A percentile compares a stretch with the other conserved stretches of the same genome.
Conservation (phyloP, 2,113 vertebrate genomes). For the Hyperopisus bebe region DNA sequence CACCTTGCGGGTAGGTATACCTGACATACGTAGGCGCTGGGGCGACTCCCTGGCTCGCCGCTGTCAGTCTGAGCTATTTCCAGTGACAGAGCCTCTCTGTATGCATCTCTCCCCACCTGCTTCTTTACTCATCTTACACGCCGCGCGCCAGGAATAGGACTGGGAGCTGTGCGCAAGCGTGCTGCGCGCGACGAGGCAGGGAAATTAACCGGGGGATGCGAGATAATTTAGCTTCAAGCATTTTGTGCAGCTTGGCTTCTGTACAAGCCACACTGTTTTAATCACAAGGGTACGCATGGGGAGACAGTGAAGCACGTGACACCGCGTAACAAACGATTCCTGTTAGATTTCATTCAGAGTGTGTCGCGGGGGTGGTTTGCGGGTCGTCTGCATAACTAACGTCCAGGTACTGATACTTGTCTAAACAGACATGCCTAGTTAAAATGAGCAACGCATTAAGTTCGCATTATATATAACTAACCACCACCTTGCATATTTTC, state of each 20-base stretch:
- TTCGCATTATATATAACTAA: not conserved
- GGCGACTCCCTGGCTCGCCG: slow-evolving; percentile 55
- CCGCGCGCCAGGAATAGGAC: slow-evolving; percentile 57
- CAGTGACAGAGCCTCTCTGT: slow-evolving; percentile 63
- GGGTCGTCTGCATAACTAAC: not conserved
- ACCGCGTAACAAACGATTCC: not conserved
- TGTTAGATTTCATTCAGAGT: not conserved
- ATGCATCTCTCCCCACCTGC: slow-evolving; percentile 65
- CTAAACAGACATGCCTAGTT: not conserved
- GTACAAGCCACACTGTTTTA: not conserved
- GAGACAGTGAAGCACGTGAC: not conserved
- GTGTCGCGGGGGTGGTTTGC: not conserved
- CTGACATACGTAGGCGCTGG: slow-evolving; percentile 69
- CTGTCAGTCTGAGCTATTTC: slow-evolving; percentile 68
- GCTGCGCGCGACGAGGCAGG: slow-evolving; percentile 49
- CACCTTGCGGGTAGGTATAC: slow-evolving; percentile 64
- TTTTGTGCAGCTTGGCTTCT: slow-evolving; percentile 6
- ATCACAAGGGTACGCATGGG: too few species aligned
- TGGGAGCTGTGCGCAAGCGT: slow-evolving; percentile 58
- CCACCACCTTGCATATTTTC: not conserved
- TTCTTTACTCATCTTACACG: slow-evolving; percentile 77
- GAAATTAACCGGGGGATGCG: slow-evolving; percentile 29
- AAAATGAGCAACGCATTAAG: not conserved
- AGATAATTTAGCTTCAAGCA: slow-evolving; percentile 13
- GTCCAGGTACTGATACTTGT: not conserved